These are phyloP conservation scores for Tupaia tana DNA, from an alignment of 2,113 vertebrate genomes.

Conservation along the genomic window DNA sequence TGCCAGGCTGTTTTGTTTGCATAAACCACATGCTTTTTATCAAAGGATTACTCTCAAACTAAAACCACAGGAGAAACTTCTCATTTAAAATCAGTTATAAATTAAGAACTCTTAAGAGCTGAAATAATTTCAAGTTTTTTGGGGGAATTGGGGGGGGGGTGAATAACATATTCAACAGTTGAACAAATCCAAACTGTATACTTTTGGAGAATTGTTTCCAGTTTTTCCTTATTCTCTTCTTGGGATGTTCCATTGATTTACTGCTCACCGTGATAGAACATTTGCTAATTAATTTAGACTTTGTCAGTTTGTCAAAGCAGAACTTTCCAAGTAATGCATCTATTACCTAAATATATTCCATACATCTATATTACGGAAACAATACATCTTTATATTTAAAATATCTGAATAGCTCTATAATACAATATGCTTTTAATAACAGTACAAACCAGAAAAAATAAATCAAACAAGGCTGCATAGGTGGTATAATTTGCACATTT, in stretches of 20 bases:
- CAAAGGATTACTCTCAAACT: conserved; percentile 88
- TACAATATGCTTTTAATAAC: conserved; percentile 95
- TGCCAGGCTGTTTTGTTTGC: conserved; percentile 82
- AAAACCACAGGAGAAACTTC: conserved; percentile 80
- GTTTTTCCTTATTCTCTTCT: conserved; percentile 84
- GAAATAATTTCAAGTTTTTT: conserved; percentile 85
- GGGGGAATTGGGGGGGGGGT: conserved; percentile 69
- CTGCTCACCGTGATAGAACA: conserved; percentile 84
- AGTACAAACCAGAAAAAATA: conserved; percentile 92
- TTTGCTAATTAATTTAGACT: conserved; percentile 90
- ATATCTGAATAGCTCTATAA: conserved; percentile 95
- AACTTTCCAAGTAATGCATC: conserved; percentile 91
- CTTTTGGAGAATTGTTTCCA: conserved; percentile 91
- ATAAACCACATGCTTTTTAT: conserved; percentile 89
- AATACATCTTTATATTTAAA: conserved; percentile 93
- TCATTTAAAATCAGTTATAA: conserved; percentile 90
- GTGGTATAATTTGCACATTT: conserved; percentile 92
- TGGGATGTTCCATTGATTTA: conserved; percentile 86
- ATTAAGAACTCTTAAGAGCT: conserved; percentile 93
- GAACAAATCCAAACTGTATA: conserved; percentile 92
- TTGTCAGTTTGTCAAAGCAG: conserved; percentile 94
- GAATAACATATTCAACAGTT: conserved; percentile 88
- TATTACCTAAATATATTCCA: conserved; percentile 93
- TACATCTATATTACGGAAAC: conserved; percentile 92
- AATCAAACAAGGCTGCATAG: conserved; percentile 95